These are phyloP conservation scores for Bradynema listronoti DNA, from an alignment of 1,140 invertebrate genomes.

Conservation along the genomic window DNA sequence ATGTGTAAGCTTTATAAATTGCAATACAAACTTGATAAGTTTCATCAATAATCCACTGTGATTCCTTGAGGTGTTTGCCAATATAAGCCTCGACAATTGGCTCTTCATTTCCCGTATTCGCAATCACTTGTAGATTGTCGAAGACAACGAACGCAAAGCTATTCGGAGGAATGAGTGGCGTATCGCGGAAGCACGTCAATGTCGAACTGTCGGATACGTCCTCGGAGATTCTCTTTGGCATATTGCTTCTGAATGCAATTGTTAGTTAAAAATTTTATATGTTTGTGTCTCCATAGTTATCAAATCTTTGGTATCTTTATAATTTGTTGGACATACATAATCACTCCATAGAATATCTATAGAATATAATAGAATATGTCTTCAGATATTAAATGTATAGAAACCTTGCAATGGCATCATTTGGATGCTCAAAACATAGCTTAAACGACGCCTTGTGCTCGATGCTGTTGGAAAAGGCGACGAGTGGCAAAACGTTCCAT, in stretches of 20 bases:
- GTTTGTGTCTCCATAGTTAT: not conserved
- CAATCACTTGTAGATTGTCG: slow-evolving; percentile 16
- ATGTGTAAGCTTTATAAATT: not conserved
- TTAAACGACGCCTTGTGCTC: not conserved
- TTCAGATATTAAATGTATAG: not conserved
- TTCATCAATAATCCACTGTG: slow-evolving; percentile 3
- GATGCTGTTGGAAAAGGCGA: not conserved
- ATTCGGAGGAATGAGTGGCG: slow-evolving; percentile 5
- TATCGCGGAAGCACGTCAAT: slow-evolving; percentile 17
- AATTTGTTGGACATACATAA: not conserved
- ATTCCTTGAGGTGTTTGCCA: slow-evolving; percentile 14
- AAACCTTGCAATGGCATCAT: slow-evolving; percentile 16
- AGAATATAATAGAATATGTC: not conserved
- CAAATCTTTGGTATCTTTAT: not conserved
- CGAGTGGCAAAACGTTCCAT: not conserved
- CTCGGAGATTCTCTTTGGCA: not conserved
- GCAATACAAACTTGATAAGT: not conserved
- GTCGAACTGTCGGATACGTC: not conserved
- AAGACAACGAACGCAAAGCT: slow-evolving; percentile 25
- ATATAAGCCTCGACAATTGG: slow-evolving; percentile 17
- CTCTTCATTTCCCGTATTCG: not conserved
- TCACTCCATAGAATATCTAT: not conserved
- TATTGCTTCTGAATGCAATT: slow-evolving; percentile 18
- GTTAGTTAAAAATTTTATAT: slow-evolving; percentile 8
- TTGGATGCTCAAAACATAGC: slow-evolving; percentile 3